Evolutionary conservation across 2,797 vertebrate genomes (phyloP).

Genomic region (Hydrolagus colliei): DNA sequence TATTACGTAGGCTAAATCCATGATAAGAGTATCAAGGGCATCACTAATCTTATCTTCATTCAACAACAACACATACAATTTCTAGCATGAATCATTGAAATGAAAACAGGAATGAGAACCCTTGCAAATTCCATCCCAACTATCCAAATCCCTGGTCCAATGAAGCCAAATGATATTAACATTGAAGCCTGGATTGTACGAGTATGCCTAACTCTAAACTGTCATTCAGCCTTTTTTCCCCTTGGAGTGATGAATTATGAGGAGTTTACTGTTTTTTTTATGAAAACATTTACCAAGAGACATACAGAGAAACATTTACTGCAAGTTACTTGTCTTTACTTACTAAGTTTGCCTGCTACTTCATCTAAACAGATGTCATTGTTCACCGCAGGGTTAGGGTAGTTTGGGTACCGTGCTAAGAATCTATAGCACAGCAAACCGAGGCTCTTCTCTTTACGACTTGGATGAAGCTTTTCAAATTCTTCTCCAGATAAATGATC

Average conservation of each 20-base stretch:
- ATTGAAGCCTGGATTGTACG: no score
- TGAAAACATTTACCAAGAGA: background rate
- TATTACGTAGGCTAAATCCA: no score
- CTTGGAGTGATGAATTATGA: no score
- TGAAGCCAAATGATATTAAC: no score
- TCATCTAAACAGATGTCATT: constrained; percentile 88
- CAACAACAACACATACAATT: no score
- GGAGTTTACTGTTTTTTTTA: background rate
- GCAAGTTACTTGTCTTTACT: constrained; percentile 42
- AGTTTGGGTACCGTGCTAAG: constrained; percentile 78
- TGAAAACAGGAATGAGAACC: no score
- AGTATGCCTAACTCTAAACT: no score
- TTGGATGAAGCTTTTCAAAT: constrained; percentile 74
- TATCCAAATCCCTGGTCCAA: no score
- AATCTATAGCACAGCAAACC: constrained; percentile 89
- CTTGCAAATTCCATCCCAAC: no score
- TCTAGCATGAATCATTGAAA: no score
- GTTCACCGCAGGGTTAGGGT: constrained; percentile 66
- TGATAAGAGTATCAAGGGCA: no score
- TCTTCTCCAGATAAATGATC: constrained; percentile 75
- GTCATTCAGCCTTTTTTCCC: background rate
- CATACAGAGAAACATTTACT: background rate
- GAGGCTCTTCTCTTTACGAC: constrained; percentile 91
- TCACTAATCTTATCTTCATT: no score
- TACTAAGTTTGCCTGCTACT: constrained; percentile 85